A percentile compares a stretch with the other conserved stretches of the same genome.
Evolutionary conservation across 35 echinoderm and acorn worm species (phyloP).

Genomic region (Diadema setosum): DNA sequence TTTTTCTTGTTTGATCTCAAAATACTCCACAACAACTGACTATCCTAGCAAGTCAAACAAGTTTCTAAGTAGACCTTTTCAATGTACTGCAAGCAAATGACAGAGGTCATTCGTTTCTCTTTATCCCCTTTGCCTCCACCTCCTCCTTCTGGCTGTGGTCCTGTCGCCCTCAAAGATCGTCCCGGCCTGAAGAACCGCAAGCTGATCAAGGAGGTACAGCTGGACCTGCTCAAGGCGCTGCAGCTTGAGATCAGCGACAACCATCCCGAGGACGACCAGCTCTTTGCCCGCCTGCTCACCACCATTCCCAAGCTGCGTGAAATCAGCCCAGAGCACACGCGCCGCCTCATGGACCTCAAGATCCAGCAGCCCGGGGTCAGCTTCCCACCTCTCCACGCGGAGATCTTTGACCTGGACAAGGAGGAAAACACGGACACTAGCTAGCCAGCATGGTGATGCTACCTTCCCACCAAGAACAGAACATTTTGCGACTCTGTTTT

Average conservation of each 20-base stretch:
- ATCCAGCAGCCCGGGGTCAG: conserved; percentile 70
- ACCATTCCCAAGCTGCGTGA: conserved; percentile 94
- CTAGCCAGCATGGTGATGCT: too few relatives aligned
- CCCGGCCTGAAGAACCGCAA: conserved; percentile 84
- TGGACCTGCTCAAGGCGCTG: conserved; percentile 76
- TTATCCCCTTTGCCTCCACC: not conserved
- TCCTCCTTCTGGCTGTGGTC: not conserved
- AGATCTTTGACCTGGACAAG: conserved; percentile 87
- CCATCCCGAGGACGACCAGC: conserved; percentile 77
- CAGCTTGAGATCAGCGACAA: conserved; percentile 70
- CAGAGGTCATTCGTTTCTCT: too few relatives aligned
- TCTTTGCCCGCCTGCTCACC: conserved; percentile 94
- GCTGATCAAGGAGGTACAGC: conserved; percentile 65
- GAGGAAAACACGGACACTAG: not conserved
- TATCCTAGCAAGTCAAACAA: too few relatives aligned
- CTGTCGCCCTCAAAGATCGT: conserved; percentile 52
- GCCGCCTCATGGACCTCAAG: conserved; percentile 91
- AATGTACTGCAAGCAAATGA: too few relatives aligned
- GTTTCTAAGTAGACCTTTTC: too few relatives aligned
- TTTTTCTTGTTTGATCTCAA: too few relatives aligned
- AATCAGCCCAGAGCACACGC: conserved; percentile 94
- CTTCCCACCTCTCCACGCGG: conserved; percentile 88
- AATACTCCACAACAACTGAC: too few relatives aligned
- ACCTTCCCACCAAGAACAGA: too few relatives aligned
- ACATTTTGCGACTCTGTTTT: too few relatives aligned